A percentile compares a stretch with the other conserved stretches of the same genome.
phyloP scores from a whole-genome alignment of 2,888 invertebrate species.

The Tachina fera region DNA sequence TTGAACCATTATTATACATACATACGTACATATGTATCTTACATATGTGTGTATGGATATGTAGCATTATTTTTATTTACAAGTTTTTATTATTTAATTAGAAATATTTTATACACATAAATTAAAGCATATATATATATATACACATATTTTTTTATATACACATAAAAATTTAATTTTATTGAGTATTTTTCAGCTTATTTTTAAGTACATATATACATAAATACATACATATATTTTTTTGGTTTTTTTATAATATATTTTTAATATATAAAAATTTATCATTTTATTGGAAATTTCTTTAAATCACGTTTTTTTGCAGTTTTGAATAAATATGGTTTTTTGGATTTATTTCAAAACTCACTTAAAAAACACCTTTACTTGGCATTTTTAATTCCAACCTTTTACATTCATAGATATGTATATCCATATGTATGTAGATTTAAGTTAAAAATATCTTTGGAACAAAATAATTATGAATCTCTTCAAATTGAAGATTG shows the following conservation, averaged over 20 bases:
- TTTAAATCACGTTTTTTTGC: slow-evolving; percentile 73
- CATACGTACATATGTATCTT: slow-evolving; percentile 25
- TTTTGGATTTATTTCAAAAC: slow-evolving; percentile 82
- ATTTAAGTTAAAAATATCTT: slow-evolving; percentile 3
- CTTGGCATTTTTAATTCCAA: slow-evolving; percentile 72
- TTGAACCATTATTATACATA: slow-evolving; percentile 4
- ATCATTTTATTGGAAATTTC: slow-evolving; percentile 45
- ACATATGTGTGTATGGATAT: background rate
- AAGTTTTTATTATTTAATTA: slow-evolving; percentile 65
- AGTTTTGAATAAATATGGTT: slow-evolving; percentile 82
- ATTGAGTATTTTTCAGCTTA: slow-evolving; percentile 56
- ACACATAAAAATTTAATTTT: slow-evolving; percentile 40
- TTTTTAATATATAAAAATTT: slow-evolving; percentile 33
- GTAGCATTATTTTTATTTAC: slow-evolving; percentile 55
- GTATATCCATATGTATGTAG: background rate
- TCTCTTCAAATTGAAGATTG: slow-evolving; percentile 69
- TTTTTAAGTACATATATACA: slow-evolving; percentile 34
- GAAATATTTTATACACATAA: slow-evolving; percentile 58
- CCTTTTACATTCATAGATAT: background rate
- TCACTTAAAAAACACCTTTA: slow-evolving; percentile 69
- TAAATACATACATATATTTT: slow-evolving; percentile 38
- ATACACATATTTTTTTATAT: slow-evolving; percentile 49
- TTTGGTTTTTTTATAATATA: slow-evolving; percentile 18
- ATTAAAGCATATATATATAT: slow-evolving; percentile 26
- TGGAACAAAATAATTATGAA: slow-evolving; percentile 32